phyloP scores from a whole-genome alignment of 2,888 invertebrate genomes.

The Drepanosiphum platanoidis region DNA sequence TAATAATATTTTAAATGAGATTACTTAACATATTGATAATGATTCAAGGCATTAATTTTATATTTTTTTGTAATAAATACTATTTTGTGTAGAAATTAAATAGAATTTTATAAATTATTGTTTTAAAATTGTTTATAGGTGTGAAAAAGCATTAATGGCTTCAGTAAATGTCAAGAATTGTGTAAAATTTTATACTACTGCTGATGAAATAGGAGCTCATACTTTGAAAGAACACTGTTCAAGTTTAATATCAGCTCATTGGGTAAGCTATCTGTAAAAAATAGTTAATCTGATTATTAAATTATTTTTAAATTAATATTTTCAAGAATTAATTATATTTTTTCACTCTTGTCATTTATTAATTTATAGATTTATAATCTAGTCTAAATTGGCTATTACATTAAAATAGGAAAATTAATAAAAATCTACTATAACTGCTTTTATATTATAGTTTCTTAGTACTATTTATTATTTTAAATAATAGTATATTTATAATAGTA shows the following conservation, averaged over 20 bases:
- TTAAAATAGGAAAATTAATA: too few species aligned
- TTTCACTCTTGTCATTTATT: too few species aligned
- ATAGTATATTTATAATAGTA: too few species aligned
- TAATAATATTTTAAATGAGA: too few species aligned
- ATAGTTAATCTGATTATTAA: not conserved
- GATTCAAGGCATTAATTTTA: too few species aligned
- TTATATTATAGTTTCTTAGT: too few species aligned
- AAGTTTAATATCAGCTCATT: constrained; percentile 89
- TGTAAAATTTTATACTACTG: constrained; percentile 89
- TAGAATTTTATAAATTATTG: not conserved
- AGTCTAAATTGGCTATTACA: too few species aligned
- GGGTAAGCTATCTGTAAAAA: constrained; percentile 72
- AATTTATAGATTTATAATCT: too few species aligned
- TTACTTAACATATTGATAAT: too few species aligned
- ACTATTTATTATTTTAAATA: too few species aligned
- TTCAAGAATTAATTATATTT: too few species aligned
- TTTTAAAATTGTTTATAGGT: constrained; percentile 72
- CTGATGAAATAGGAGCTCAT: constrained; percentile 87
- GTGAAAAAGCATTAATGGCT: constrained; percentile 88
- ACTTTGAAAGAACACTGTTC: constrained; percentile 88
- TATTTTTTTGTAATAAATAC: not conserved
- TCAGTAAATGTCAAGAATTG: constrained; percentile 84
- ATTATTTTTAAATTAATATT: constrained; percentile 1
- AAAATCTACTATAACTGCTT: too few species aligned
- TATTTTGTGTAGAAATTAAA: not conserved